Conservation (phyloP, 1,140 invertebrate species). For the Drosophila gunungcola region DNA sequence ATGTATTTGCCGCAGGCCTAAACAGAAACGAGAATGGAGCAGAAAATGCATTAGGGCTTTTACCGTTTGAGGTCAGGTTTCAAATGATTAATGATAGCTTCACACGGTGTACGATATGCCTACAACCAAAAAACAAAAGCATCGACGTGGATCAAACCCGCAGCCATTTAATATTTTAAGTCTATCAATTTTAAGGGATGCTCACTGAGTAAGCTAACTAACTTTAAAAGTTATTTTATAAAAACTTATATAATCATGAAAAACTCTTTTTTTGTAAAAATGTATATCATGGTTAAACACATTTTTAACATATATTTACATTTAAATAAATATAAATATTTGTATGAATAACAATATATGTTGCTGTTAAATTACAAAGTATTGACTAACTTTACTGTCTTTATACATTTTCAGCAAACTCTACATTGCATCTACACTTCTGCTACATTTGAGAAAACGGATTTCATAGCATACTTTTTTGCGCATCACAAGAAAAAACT, state of each 20-base stretch:
- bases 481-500: neutral
- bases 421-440: constrained; percentile 1
- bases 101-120: constrained; percentile 4
- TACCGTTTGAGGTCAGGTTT: constrained; percentile 3
- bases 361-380: too few relatives aligned
- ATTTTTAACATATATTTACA: too few relatives aligned
- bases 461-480: constrained; percentile 16
- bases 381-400: neutral
- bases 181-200: neutral
- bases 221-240: too few relatives aligned
- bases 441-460: neutral
- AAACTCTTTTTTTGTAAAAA: too few relatives aligned
- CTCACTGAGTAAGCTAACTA: neutral
- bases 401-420: neutral
- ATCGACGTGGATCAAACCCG: neutral
- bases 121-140: constrained; percentile 16
- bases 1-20: constrained; percentile 93
- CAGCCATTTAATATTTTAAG: neutral
- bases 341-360: too few relatives aligned
- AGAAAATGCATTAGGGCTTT: constrained; percentile 35
- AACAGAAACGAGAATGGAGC: constrained; percentile 36
- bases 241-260: too few relatives aligned
- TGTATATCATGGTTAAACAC: too few relatives aligned
- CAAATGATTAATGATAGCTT: constrained; percentile 19
- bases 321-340: too few relatives aligned